Evolutionary conservation across 2,888 invertebrate genomes (phyloP).

Genomic region (Toxonevra muliebris): DNA sequence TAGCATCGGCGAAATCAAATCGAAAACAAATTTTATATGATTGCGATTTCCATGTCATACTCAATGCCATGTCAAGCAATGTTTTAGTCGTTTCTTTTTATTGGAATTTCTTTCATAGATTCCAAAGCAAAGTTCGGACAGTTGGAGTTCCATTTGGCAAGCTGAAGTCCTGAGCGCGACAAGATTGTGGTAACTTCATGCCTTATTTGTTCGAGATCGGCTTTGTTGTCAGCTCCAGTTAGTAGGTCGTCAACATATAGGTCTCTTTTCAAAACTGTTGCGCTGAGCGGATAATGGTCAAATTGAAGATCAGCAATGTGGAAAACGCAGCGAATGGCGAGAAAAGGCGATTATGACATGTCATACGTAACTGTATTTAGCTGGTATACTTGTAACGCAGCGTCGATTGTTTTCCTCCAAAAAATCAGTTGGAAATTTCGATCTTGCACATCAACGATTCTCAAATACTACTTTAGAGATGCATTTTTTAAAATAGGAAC

Average conservation of each 20-base stretch:
- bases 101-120: not conserved
- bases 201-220: conserved; percentile 1
- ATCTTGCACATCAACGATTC: not conserved
- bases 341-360: conserved; percentile 13
- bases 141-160: conserved; percentile 24
- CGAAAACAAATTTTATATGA: conserved; percentile 9
- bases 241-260: conserved; percentile 22
- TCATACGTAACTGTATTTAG: conserved; percentile 3
- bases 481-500: too few relatives aligned
- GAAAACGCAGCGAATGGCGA: conserved; percentile 9
- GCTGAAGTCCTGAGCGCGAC: too few relatives aligned
- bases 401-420: not conserved
- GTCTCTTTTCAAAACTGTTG: conserved; percentile 6
- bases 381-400: not conserved
- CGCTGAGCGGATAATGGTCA: not conserved
- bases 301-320: conserved; percentile 15
- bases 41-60: conserved; percentile 6
- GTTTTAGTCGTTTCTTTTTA: too few relatives aligned
- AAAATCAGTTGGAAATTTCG: not conserved
- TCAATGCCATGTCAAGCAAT: conserved; percentile 10
- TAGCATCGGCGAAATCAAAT: too few relatives aligned
- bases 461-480: too few relatives aligned
- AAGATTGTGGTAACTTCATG: not conserved
- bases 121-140: conserved; percentile 3
- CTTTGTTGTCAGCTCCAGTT: conserved; percentile 8